Base-by-base conservation (phyloP, 53 echinoderm and acorn worm genomes). In the Hippasteria phrygiana region DNA sequence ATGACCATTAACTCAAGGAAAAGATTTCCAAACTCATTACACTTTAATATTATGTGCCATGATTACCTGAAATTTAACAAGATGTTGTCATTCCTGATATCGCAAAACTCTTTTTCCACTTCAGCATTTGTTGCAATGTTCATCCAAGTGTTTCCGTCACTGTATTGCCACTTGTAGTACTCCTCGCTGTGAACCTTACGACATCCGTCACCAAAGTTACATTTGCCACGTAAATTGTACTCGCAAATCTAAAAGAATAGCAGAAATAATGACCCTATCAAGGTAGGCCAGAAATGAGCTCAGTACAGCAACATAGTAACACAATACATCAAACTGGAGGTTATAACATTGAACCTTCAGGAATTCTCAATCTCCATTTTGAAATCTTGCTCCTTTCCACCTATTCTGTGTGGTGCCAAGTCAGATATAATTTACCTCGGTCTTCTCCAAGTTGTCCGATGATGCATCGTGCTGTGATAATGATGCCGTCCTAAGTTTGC, bases 201-300 rank as follows among this genome's bases (percentile, higher is more conserved):
- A 74, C 90, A 90, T 16, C 18, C 36, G 1, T 62, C 62, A 12
- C n/a, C 64, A 62, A 56, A 90, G 45, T 74, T 42, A 33, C 90
- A 90, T 48, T 90, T 82, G 41, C 90, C 90, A 33, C 84, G 75
- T 8, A 90, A 62, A 12, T 90, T 55, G 63, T 73, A 84, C 11
- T 73, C 74, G 14, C 90, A 90, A 33, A 90, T 56, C 62, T 73
- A 31, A 74, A 14, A 17, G 18, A 37, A 39, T 59, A 26, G 26
- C 26, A 26, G 2, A 5, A 22, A 22, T 14, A 5, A 20, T 24
- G 59, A 59, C n/a, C 7, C 2, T 20, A 51, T 14, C 16, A 14
- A 51, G 51, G 16, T 51, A 12, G 2, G 14, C 51, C 20, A 17
- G 20, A 51, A 2, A 2, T 51, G 20, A 8, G 51, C 5, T 72